Percentiles rank a stretch among this genome's conserved stretches.
Evolutionary conservation across 2,888 invertebrate genomes (phyloP).

Genomic region (Eupithecia tripunctaria): DNA sequence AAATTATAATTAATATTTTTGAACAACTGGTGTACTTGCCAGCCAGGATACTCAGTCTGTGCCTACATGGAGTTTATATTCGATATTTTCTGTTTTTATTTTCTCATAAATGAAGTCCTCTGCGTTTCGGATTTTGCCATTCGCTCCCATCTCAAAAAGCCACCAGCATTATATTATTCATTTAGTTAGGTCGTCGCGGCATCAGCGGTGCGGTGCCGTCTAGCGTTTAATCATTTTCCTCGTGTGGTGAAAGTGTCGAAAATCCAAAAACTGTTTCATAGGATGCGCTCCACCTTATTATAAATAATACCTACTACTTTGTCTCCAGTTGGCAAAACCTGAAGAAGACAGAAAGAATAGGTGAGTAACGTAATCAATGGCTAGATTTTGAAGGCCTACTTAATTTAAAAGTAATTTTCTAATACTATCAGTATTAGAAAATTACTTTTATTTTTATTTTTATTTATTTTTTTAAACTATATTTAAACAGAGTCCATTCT

Average conservation of each 20-base stretch:
- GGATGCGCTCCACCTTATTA: background rate
- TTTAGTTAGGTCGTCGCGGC: background rate
- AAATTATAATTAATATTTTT: too few relatives aligned
- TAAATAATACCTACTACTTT: conserved; percentile 4
- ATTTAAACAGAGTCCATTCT: background rate
- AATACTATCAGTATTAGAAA: too few relatives aligned
- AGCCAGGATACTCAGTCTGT: too few relatives aligned
- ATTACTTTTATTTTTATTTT: too few relatives aligned
- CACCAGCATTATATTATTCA: background rate
- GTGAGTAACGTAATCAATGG: conserved; percentile 18
- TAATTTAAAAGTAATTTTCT: background rate
- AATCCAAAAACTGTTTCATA: background rate
- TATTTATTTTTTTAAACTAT: background rate
- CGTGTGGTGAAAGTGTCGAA: background rate
- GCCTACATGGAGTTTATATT: too few relatives aligned
- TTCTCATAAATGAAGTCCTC: too few relatives aligned
- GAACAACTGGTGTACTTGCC: too few relatives aligned
- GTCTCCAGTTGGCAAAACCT: conserved; percentile 11
- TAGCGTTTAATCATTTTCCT: background rate
- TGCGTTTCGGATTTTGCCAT: too few relatives aligned
- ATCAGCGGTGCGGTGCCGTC: background rate
- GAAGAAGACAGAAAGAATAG: conserved; percentile 28
- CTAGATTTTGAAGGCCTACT: background rate
- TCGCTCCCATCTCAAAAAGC: too few relatives aligned
- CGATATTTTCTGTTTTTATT: too few relatives aligned